Evolutionary conservation across 1,140 invertebrate genomes (phyloP), one percentile per base, ranked within the genome.

Genomic region (Lepidurus couesii): DNA sequence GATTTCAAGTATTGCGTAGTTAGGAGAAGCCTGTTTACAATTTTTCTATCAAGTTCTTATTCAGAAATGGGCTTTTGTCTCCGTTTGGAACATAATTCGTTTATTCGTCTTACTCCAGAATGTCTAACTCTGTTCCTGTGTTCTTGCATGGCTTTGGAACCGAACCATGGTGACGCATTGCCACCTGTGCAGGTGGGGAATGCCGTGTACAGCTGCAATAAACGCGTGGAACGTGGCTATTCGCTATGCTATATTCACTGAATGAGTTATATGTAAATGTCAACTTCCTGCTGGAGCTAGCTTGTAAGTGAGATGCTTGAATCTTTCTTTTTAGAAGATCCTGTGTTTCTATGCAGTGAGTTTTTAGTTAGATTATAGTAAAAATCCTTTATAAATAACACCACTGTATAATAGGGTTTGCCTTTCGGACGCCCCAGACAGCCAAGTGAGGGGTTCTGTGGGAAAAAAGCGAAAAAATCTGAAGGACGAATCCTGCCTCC

Each of bases 101-200:
- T 34, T 34, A 34, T 34, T 34, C 34, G 34, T 34, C 34, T 34
- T 34, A 34, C 34, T 4, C 34, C 34, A 34, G 34, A 34, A 34
- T 34, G 3, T 4, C 34, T 3, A 34, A 3, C 34, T 2, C 4
- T 34, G 34, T 34, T 34, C 34, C 34, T 34, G 3, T 65, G 53
- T 65, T 65, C 53, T 21, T 65, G 53, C 53, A 7, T 13, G 53
- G 9, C 21, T 65, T 65, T 65, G n/a, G 53, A 65, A 13, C 13
- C 53, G n/a, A 21, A 21, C 53, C 53, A 21, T 65, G 13, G 53
- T 65, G 53, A 65, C 53, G 53, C 53, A 65, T 65, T n/a, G 53
- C 53, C 53, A 65, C 53, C 53, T 65, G 53, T 65, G 53, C 53
- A 65, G 53, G 53, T 65, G 53, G 53, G 53, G 53, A 65, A 65